Base-by-base conservation (phyloP, 2,113 vertebrate species). In the Platichthys stellatus region DNA sequence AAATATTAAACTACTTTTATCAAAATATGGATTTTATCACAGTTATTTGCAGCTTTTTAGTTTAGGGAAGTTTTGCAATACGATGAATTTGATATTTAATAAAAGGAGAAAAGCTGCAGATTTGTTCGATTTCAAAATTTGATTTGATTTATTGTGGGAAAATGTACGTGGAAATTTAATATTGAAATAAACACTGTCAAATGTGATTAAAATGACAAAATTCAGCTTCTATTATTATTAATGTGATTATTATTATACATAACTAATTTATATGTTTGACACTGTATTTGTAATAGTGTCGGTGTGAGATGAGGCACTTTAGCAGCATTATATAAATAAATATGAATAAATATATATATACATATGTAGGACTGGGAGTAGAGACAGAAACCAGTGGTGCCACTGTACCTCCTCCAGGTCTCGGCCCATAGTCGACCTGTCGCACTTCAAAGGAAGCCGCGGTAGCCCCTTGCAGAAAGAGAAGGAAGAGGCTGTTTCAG, bases 351-450 rank as follows among this genome's bases (percentile, higher is more conserved):
- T 3, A 47, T 17, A 47, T 17, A 47, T 15, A 47, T 47, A 47
- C 1, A 47, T 47, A 47, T 47, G 80, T 75, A 78, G 71, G 57
- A 95, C 90, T 83, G 84, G 90, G 84, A 91, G 88, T 81, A 54
- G 20, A 21, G 47, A 12, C 40, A 51, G 47, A 17, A 51, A 5
- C 14, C 79, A 79, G 87, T 90, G 90, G 51, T 77, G 75, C 79
- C 82, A 88, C 90, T 88, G 89, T 90, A 92, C 93, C 91, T 92
- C 91, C 60, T 92, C 89, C 89, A 90, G 87, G 82, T 90, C 90
- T 96, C 95, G 96, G 95, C 93, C 94, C 93, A 95, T 93, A 94
- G 93, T 95, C 94, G 87, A 96, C 92, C 93, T 96, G 95, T 96
- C 95, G 95, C 94, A 95, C 95, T 96, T 96, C 94, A 96, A 95